phyloP scores from a whole-genome alignment of 2,797 vertebrate genomes.

The Microchirus variegatus region DNA sequence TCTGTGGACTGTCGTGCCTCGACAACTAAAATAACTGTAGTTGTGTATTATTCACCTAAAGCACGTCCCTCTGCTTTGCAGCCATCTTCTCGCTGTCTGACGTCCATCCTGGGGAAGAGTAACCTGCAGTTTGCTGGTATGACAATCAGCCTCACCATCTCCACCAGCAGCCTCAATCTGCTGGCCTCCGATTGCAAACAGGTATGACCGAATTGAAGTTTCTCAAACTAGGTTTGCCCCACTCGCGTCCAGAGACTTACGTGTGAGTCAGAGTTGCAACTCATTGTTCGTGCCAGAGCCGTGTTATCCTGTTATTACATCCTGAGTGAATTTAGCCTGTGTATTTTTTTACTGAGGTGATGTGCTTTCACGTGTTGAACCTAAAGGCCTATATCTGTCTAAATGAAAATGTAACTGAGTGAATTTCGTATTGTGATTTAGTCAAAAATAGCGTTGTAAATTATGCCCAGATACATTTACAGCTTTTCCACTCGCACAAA shows the following conservation, averaged over 20 bases:
- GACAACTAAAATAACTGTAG: not conserved
- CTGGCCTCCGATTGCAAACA: conserved; percentile 98
- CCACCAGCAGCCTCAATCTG: conserved; percentile 98
- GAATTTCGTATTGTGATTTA: too few species aligned
- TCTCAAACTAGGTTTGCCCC: conserved; percentile 2
- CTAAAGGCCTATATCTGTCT: too few species aligned
- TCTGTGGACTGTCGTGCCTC: conserved; percentile 6
- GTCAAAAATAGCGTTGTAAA: too few species aligned
- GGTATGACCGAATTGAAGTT: conserved; percentile 75
- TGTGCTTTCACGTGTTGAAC: conserved; percentile 4
- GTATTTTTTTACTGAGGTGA: conserved; percentile 13
- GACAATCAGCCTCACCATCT: conserved; percentile 96
- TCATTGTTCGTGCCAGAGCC: conserved; percentile 17
- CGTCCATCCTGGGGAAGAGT: conserved; percentile 94
- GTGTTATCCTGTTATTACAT: conserved; percentile 23
- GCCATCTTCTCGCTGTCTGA: conserved; percentile 90
- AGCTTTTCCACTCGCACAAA: conserved; percentile 35
- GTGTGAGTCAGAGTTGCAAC: conserved; percentile 20
- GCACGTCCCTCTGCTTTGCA: conserved; percentile 53
- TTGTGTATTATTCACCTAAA: conserved; percentile 3
- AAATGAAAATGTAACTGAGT: too few species aligned
- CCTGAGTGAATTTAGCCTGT: conserved; percentile 21
- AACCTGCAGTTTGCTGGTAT: conserved; percentile 98
- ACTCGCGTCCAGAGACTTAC: conserved; percentile 15
- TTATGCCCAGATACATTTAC: conserved; percentile 23